Base-by-base conservation (phyloP, 2,888 invertebrate genomes). In the Hyles lineata region DNA sequence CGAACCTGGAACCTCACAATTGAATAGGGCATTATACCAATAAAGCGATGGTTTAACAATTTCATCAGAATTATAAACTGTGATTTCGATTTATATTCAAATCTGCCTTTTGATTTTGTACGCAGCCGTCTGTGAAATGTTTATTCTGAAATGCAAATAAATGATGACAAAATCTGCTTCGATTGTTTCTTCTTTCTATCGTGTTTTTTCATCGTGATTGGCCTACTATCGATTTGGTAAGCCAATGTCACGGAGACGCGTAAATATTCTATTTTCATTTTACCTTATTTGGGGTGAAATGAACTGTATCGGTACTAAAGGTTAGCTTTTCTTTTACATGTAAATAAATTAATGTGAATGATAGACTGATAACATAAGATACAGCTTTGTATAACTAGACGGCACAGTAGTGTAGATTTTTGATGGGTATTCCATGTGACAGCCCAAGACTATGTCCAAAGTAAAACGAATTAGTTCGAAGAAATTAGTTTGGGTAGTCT, bases 1-100 rank as follows among this genome's bases (percentile, higher is more conserved):
- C 2, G 15, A 43, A 43, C 3, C 43, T 3, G 15, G 43, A 15
- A n/a, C 55, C n/a, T n/a, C 55, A 55, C n/a, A 1, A n/a, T n/a
- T 8, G 8, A 0, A 3, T 11, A n/a, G n/a, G n/a, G 1, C 43
- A 7, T 35, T 62, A 9, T 8, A 35, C 19, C 9, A 35, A n/a
- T 23, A 50, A 17, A 23, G 7, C 17, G 8, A 43, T 23, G 15
- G 23, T 9, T 15, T 23, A 8, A 21, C 23, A 17, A 11, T 67
- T 67, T 67, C 67, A 67, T 67, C 67, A 50, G 50, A 67, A 50
- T 5, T 63, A 63, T 43, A 63, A 63, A 62, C 32, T 21, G 7
- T 17, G 43, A 67, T 67, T 67, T 67, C 67, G 23, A 67, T 67
- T 67, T n/a, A 61, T 61, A 71, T 71, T 62, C 52, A 62, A 71